Percentiles rank a stretch among this genome's conserved stretches.
These are phyloP conservation scores for Macropus fuliginosus DNA, from an alignment of 2,797 vertebrate genomes.

Conservation along the genomic window DNA sequence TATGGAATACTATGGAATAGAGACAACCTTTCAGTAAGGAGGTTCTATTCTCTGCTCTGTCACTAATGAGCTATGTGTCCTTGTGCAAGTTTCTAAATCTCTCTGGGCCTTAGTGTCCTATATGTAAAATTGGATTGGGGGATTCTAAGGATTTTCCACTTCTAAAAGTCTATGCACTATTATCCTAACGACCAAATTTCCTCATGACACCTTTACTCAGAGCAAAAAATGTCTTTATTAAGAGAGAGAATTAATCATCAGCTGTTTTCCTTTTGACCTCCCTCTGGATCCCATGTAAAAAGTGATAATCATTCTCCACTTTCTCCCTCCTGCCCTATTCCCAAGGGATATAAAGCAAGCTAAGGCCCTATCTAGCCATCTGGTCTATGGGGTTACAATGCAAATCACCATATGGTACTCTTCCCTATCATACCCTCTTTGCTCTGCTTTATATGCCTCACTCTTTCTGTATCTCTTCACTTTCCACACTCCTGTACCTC, in stretches of 20 bases:
- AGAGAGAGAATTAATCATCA: constrained; percentile 37
- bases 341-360: constrained; percentile 42
- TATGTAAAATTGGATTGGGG: neutral
- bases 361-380: neutral
- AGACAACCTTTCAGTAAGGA: neutral
- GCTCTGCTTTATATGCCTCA: neutral
- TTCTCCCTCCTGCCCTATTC: neutral
- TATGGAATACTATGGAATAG: neutral
- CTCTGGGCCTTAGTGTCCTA: neutral
- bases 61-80: neutral
- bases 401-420: no score
- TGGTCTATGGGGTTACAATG: neutral
- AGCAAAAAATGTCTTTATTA: constrained; percentile 17
- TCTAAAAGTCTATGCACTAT: neutral
- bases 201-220: neutral
- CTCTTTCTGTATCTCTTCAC: neutral
- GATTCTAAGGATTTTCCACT: neutral
- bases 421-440: neutral
- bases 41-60: neutral
- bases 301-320: neutral
- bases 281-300: constrained; percentile 36
- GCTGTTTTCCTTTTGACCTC: neutral
- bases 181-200: neutral
- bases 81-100: neutral
- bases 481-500: neutral